These are phyloP conservation scores for Drosophila ohnishii DNA, from an alignment of 1,140 invertebrate species.

Conservation along the genomic window DNA sequence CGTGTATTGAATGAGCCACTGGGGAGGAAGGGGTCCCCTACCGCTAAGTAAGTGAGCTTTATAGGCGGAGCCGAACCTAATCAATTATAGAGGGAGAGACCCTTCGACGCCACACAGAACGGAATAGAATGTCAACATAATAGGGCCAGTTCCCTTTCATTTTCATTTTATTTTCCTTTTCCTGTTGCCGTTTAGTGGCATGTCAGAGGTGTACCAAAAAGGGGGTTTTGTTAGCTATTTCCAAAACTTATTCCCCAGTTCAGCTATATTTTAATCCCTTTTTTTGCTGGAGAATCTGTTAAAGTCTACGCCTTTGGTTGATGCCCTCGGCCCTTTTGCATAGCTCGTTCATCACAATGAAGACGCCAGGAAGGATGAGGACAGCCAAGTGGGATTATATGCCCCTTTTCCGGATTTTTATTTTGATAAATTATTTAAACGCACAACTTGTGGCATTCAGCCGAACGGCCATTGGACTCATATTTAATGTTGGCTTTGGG, in stretches of 20 bases:
- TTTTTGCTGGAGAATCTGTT: neutral
- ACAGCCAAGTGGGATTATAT: conserved; percentile 31
- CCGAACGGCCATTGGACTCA: conserved; percentile 7
- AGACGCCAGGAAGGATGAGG: neutral
- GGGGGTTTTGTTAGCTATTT: neutral
- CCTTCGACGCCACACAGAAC: conserved; percentile 7
- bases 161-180: conserved; percentile 30
- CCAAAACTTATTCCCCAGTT: neutral
- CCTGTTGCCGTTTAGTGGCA: conserved; percentile 37
- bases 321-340: conserved; percentile 21
- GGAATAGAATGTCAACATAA: conserved; percentile 76
- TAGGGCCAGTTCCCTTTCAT: conserved; percentile 44
- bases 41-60: conserved; percentile 51
- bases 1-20: conserved; percentile 34
- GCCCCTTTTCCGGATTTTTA: conserved; percentile 62
- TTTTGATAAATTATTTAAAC: conserved; percentile 79
- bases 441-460: conserved; percentile 60
- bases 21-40: neutral
- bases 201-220: conserved; percentile 2
- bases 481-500: conserved; percentile 38
- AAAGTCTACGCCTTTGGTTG: neutral
- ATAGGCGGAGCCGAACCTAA: conserved; percentile 71
- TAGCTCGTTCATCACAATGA: conserved; percentile 52
- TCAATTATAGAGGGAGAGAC: conserved; percentile 69
- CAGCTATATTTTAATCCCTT: neutral